Evolutionary conservation across 1,140 invertebrate species (phyloP).

Genomic region (Pseudomyrmex cubaensis): DNA sequence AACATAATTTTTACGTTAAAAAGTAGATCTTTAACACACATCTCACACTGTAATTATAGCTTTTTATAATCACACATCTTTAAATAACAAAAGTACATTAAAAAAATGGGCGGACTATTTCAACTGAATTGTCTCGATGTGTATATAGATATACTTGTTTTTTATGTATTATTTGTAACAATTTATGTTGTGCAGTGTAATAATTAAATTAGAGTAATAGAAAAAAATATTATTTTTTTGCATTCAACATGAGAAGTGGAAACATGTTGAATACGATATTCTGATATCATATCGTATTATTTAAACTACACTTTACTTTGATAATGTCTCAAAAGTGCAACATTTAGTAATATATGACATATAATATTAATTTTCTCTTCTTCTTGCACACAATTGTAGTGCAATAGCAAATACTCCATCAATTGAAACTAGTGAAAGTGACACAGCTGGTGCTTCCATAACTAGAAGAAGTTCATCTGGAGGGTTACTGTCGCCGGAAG

Average conservation of each 20-base stretch:
- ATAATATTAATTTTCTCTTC: slow-evolving; percentile 10
- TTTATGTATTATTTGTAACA: slow-evolving; percentile 8
- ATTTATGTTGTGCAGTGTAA: not conserved
- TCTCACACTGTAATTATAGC: not conserved
- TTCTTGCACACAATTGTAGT: slow-evolving; percentile 77
- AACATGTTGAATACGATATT: slow-evolving; percentile 8
- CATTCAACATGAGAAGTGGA: not conserved
- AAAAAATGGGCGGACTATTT: slow-evolving; percentile 13
- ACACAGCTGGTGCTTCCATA: slow-evolving; percentile 86
- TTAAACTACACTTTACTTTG: slow-evolving; percentile 1
- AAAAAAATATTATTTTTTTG: too few relatives aligned
- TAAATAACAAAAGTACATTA: slow-evolving; percentile 22
- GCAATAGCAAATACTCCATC: slow-evolving; percentile 89
- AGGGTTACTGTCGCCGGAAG: slow-evolving; percentile 92
- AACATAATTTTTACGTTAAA: slow-evolving; percentile 12
- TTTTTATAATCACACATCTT: slow-evolving; percentile 6
- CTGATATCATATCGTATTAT: not conserved
- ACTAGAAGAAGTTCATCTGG: slow-evolving; percentile 92
- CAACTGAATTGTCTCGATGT: not conserved
- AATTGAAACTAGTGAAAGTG: slow-evolving; percentile 88
- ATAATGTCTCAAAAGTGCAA: slow-evolving; percentile 17
- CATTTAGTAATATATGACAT: slow-evolving; percentile 2
- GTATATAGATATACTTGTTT: not conserved
- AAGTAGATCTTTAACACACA: slow-evolving; percentile 16
- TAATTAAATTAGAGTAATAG: not conserved